Conservation (phyloP, 2,888 invertebrate genomes). For the Synergus gifuensis region DNA sequence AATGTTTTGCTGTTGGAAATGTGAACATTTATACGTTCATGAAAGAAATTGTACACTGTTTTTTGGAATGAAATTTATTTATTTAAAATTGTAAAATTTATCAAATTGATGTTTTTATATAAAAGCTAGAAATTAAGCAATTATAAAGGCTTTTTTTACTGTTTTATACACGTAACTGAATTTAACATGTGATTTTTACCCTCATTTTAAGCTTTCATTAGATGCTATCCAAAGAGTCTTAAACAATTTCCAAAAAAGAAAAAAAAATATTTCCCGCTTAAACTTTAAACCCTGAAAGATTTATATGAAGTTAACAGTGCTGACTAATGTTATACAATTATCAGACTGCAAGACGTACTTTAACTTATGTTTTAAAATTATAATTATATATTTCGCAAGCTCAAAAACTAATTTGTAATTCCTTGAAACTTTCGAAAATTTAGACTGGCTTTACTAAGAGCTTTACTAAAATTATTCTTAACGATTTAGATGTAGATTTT, state of each 20-base stretch:
- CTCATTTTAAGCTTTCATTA: constrained; percentile 19
- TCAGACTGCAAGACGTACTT: constrained; percentile 2
- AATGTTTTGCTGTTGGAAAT: constrained; percentile 19
- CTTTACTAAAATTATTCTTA: not conserved
- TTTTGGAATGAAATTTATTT: constrained; percentile 20
- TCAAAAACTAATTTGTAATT: not conserved
- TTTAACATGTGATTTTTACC: constrained; percentile 32
- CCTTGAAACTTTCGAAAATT: not conserved
- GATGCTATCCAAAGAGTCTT: constrained; percentile 19
- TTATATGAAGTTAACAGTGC: constrained; percentile 6
- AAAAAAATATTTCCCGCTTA: not conserved
- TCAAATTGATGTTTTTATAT: constrained; percentile 30
- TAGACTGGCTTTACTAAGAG: not conserved
- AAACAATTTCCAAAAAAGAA: not conserved
- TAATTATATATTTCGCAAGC: not conserved
- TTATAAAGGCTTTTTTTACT: constrained; percentile 18
- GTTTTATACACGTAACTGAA: constrained; percentile 13
- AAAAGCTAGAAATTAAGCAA: constrained; percentile 13
- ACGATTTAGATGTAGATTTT: not conserved
- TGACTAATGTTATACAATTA: not conserved
- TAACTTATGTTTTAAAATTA: constrained; percentile 1
- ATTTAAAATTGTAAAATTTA: constrained; percentile 8
- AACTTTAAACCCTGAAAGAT: not conserved
- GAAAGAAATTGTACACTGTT: constrained; percentile 13
- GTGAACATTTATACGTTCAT: constrained; percentile 28